Evolutionary conservation across 2,888 invertebrate genomes (phyloP).

Genomic region (Melipona beecheii): DNA sequence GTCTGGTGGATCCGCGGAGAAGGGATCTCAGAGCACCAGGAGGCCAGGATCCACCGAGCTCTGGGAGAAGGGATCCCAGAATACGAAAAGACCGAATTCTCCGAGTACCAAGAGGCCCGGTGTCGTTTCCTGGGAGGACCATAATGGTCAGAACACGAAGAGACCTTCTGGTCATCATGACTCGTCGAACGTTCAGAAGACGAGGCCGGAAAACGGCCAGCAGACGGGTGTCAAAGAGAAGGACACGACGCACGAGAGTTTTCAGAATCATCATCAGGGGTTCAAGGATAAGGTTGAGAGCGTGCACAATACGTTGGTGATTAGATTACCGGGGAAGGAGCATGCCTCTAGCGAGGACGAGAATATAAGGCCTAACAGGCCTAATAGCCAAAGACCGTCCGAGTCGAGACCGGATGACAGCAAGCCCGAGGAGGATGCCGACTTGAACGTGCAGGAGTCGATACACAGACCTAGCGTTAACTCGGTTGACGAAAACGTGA

Average conservation of each 20-base stretch:
- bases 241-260: not conserved
- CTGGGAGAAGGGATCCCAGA: not conserved
- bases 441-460: conserved; percentile 79
- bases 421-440: conserved; percentile 71
- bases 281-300: conserved; percentile 78
- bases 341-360: conserved; percentile 51
- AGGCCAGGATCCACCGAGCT: not conserved
- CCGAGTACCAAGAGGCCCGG: conserved; percentile 24
- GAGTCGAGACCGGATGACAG: conserved; percentile 76
- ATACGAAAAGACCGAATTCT: conserved; percentile 31
- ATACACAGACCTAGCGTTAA: conserved; percentile 79
- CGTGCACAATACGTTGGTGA: conserved; percentile 73
- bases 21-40: conserved; percentile 20
- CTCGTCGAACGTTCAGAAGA: conserved; percentile 61
- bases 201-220: conserved; percentile 62
- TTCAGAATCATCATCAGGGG: conserved; percentile 65
- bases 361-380: conserved; percentile 71
- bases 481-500: conserved; percentile 76
- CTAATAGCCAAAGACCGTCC: conserved; percentile 74
- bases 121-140: not conserved
- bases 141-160: conserved; percentile 40
- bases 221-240: conserved; percentile 39
- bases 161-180: conserved; percentile 60
- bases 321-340: conserved; percentile 79
- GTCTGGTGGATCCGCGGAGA: not conserved